phyloP scores from a whole-genome alignment of 2,113 vertebrate species.

The Sarotherodon lohbergeri region DNA sequence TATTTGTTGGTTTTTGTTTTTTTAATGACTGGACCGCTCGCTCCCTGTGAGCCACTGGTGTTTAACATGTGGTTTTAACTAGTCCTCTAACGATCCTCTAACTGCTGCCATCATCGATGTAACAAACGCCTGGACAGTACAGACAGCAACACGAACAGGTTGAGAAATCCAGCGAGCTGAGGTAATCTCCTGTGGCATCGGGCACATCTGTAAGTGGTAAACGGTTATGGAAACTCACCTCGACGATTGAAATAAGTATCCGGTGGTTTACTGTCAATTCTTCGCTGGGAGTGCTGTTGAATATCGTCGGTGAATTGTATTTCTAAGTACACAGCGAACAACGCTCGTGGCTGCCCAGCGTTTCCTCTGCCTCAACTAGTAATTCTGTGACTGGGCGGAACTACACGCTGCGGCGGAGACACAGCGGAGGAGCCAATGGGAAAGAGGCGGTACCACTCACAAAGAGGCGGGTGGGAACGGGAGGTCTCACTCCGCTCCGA shows the following conservation, averaged over 20 bases:
- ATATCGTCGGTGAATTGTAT: background rate
- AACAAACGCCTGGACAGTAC: background rate
- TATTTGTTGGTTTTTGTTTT: background rate
- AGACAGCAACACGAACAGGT: constrained; percentile 21
- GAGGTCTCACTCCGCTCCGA: constrained; percentile 29
- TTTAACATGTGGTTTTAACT: background rate
- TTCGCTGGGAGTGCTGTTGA: background rate
- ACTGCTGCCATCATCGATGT: background rate
- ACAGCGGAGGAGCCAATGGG: constrained; percentile 48
- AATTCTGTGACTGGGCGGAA: constrained; percentile 65
- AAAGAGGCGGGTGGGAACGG: background rate
- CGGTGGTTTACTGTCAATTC: background rate
- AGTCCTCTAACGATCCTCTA: background rate
- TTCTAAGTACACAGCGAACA: background rate
- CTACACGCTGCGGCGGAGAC: constrained; percentile 61
- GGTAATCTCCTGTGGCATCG: constrained; percentile 43
- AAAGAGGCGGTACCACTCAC: constrained; percentile 3
- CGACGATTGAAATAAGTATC: constrained; percentile 4
- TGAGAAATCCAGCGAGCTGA: constrained; percentile 18
- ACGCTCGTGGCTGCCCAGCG: background rate
- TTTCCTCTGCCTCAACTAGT: constrained; percentile 47
- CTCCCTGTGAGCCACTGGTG: background rate
- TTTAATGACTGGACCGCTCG: background rate
- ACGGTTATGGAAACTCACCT: constrained; percentile 43
- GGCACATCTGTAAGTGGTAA: constrained; percentile 56